Evolutionary conservation across 1,140 invertebrate species (phyloP).

Genomic region (silkworm (Bombyx mori)): DNA sequence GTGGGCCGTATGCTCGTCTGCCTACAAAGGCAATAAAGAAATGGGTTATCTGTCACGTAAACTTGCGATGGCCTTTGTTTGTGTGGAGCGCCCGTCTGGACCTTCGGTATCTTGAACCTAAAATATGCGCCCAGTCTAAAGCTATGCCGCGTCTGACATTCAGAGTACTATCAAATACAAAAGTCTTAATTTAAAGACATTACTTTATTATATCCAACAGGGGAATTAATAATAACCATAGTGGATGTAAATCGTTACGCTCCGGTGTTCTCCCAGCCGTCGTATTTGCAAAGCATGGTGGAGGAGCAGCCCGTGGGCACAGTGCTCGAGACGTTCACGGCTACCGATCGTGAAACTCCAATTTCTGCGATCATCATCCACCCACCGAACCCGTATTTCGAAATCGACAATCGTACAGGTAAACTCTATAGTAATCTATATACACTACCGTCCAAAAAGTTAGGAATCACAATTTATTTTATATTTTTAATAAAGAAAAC

Average conservation of each 20-base stretch:
- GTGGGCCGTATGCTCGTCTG: too few species aligned
- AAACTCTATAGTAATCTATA: slow-evolving; percentile 2
- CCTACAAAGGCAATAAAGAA: too few species aligned
- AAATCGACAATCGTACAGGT: slow-evolving; percentile 83
- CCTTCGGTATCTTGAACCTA: neutral
- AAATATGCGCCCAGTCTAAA: neutral
- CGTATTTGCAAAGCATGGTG: slow-evolving; percentile 78
- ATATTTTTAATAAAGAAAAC: too few species aligned
- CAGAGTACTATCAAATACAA: too few species aligned
- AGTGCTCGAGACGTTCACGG: slow-evolving; percentile 84
- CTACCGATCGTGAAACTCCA: slow-evolving; percentile 86
- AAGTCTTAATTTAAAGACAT: neutral
- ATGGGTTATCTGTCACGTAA: too few species aligned
- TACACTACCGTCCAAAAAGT: too few species aligned
- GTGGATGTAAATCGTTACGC: slow-evolving; percentile 83
- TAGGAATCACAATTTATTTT: too few species aligned
- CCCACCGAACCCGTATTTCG: slow-evolving; percentile 82
- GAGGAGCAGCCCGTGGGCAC: slow-evolving; percentile 90
- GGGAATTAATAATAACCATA: slow-evolving; percentile 87
- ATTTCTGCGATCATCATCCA: slow-evolving; percentile 83
- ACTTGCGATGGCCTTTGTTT: too few species aligned
- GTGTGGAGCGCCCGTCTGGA: too few species aligned
- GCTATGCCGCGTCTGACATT: too few species aligned
- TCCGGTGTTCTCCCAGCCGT: slow-evolving; percentile 77
- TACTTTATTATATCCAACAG: slow-evolving; percentile 49